Conservation (phyloP, 2,888 invertebrate genomes). For the Trisateles emortualis region DNA sequence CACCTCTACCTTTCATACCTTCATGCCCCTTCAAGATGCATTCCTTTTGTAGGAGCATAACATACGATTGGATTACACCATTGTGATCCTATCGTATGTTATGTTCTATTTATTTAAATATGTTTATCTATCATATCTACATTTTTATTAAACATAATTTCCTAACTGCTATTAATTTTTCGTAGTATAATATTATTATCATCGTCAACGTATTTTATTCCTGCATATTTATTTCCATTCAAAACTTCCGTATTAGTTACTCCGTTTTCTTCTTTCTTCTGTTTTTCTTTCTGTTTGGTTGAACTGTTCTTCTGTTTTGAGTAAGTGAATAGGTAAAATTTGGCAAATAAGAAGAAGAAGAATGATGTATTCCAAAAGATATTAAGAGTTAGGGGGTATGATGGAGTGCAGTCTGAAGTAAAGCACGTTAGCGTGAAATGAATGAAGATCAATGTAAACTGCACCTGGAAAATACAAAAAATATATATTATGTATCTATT, state of each 20-base stretch:
- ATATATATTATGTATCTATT: neutral
- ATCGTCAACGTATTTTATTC: too few species aligned
- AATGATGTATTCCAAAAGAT: conserved; percentile 16
- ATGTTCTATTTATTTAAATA: too few species aligned
- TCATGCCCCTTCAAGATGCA: too few species aligned
- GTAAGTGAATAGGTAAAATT: conserved; percentile 54
- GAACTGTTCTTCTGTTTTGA: conserved; percentile 12
- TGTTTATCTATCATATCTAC: too few species aligned
- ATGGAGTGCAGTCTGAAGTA: conserved; percentile 50
- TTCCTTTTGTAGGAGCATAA: too few species aligned
- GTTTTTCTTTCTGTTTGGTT: neutral
- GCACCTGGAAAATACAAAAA: conserved; percentile 76
- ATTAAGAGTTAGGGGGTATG: conserved; percentile 36
- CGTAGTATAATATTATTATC: too few species aligned
- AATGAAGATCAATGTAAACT: conserved; percentile 88
- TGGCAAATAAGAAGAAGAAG: conserved; percentile 50
- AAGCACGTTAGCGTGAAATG: conserved; percentile 76
- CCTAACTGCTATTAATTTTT: too few species aligned
- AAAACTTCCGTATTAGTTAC: neutral
- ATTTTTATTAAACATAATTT: too few species aligned
- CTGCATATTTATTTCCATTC: neutral
- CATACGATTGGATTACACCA: too few species aligned
- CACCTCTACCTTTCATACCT: too few species aligned
- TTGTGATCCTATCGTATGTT: too few species aligned
- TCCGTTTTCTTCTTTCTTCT: neutral